Evolutionary conservation across 1,140 invertebrate species (phyloP), one percentile per base, ranked within the genome.

Genomic region (Drosophila willistoni): DNA sequence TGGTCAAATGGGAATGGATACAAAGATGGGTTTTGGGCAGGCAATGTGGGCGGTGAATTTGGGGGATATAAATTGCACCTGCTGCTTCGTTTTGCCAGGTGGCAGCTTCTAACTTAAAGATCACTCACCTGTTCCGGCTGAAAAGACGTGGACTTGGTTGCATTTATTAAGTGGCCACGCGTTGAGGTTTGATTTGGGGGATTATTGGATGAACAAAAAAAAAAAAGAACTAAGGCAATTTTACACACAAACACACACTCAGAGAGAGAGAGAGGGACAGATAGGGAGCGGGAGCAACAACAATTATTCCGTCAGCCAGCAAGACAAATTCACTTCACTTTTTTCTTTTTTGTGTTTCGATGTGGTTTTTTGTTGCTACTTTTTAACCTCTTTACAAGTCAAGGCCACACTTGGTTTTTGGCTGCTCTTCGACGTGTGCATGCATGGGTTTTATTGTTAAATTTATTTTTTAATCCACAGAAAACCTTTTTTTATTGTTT

Each of bases 131-230:
- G 74, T 56, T 69, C 36, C 25, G 42, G 41, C 41, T 44, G 61
- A 14, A 47, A 41, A 63, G 61, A 63, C 61, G 41, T 47, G 61
- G 25, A 44, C 9, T 63, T 42, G 41, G 41, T 42, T 73, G 59
- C 71, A 73, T 41, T 67, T 66, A 57, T 47, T 33, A 56, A 29
- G n/a, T 57, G 59, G 33, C 54, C 56, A 64, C 19, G 47, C 42
- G 29, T 55, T 55, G 73, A 56, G 55, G 67, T 69, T 59, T 42
- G 64, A 10, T 10, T 64, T 56, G 62, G 62, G 64, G 22, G 33
- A 51, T 34, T 76, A 47, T 66, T 65, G 59, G 64, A 72, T 73
- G 75, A 68, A 71, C 71, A 84, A 87, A 71, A 74, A 83, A 86
- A 25, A 29, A 29, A 25, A 7, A 34, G 33, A 77, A 68, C 66